phyloP scores from a whole-genome alignment of 2,888 invertebrate species.

The Tachystola acroxantha region DNA sequence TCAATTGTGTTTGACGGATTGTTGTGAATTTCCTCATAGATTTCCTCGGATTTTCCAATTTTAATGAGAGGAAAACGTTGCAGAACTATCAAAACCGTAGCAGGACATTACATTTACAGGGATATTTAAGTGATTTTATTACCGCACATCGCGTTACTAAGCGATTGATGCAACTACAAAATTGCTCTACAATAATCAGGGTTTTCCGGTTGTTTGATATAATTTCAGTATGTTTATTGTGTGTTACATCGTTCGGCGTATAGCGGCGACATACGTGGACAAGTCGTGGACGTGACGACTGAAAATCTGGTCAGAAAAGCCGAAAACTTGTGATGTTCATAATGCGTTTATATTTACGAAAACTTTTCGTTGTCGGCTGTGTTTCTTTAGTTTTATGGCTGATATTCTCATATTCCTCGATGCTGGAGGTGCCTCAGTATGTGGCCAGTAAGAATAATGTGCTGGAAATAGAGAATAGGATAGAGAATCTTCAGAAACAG shows the following conservation, averaged over 20 bases:
- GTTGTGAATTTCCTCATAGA: constrained; percentile 18
- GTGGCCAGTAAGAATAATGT: constrained; percentile 19
- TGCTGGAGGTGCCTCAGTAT: constrained; percentile 35
- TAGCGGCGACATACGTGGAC: constrained; percentile 18
- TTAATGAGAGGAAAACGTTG: not conserved
- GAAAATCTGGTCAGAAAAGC: not conserved
- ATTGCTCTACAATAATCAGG: not conserved
- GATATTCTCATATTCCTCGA: constrained; percentile 42
- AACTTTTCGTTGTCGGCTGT: constrained; percentile 35
- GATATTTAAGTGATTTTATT: not conserved
- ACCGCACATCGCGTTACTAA: not conserved
- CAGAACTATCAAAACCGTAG: not conserved
- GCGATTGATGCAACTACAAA: not conserved
- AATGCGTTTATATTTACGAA: constrained; percentile 63
- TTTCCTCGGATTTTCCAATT: not conserved
- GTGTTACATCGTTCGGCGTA: constrained; percentile 15
- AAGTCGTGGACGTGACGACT: constrained; percentile 17
- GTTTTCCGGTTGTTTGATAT: constrained; percentile 1
- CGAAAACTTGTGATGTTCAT: constrained; percentile 21
- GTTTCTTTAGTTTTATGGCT: constrained; percentile 45
- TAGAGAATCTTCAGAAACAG: constrained; percentile 38
- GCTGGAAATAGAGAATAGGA: constrained; percentile 36
- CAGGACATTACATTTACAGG: not conserved
- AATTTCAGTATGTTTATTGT: constrained; percentile 22
- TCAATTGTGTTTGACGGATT: constrained; percentile 32